Evolutionary conservation across 2,113 vertebrate species (phyloP), one percentile per base, ranked within the genome.

Genomic region (Plecotus auritus): DNA sequence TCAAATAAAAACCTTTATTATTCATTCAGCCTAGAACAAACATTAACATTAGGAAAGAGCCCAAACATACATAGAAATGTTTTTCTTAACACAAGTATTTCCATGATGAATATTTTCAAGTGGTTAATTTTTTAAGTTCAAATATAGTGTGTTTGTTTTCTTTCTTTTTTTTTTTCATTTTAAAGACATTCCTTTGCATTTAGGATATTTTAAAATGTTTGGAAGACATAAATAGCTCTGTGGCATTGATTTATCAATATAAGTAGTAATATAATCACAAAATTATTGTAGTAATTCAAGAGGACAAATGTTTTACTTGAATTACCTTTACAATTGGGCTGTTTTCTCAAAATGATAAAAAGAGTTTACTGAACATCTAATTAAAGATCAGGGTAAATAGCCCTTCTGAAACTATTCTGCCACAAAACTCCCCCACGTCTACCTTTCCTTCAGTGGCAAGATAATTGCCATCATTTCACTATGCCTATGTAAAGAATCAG

Each of bases 31-130:
- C 59, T 37, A n/a, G 80, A 92, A 87, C 69, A 90, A 89, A 91
- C 9, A 86, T 88, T 94, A 88, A 72, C 82, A 28, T 88, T 85
- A 94, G 40, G 37, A 23, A 95, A 80, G 54, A 91, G 30, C 32
- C 51, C 28, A 64, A 84, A 89, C 11, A 64, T 51, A 70, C 17
- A n/a, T 18, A 84, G 47, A 80, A 95, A 51, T 90, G 20, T 80
- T 85, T 92, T 90, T 93, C 13, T 84, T 94, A 94, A 95, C 73
- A 93, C 51, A 9, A 78, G 3, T 91, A 87, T 93, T 95, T 96
- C 49, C 49, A 5, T 76, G 67, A 82, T 40, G 47, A 76, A 81
- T 74, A 51, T 69, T 95, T 78, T 28, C 2, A 59, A 18, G 12
- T 45, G 22, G 28, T 78, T 78, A 90, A 64, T 42, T 30, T 96